Evolutionary conservation across 2,797 vertebrate species (phyloP), one percentile per base, ranked within the genome.

Genomic region (Catamblyrhynchus diadema): DNA sequence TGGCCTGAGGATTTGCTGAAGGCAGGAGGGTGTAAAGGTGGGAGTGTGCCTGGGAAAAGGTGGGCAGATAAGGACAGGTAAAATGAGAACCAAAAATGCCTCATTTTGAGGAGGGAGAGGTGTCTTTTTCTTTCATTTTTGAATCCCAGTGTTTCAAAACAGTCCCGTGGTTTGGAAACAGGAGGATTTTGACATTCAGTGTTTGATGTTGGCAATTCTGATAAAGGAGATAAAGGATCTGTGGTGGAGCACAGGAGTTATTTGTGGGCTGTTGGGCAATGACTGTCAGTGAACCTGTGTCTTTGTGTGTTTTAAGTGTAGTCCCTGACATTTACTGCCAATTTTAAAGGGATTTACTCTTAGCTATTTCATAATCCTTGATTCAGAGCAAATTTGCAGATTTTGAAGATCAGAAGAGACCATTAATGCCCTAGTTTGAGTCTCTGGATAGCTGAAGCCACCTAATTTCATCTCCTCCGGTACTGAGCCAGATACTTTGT

Each of bases 341-440:
- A 89, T 95, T 94, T 94, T 90, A 78, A 91, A 91, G 87, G 59
- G 69, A 87, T 96, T 96, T 95, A 12, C 51, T 85, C 51, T 54
- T 69, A 50, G 35, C 65, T 82, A 28, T 92, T 94, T 95, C 79
- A 41, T 87, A 92, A 93, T 78, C 74, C 79, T 27, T 27, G 21
- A 18, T 89, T 89, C 78, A 87, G 92, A 69, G 74, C 57, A 87
- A 80, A 92, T 85, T 57, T 92, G 79, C 72, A 92, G 86, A 91
- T 91, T 91, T 45, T 67, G 81, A 71, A 77, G 39, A 86, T 66
- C 67, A 80, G 78, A 80, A 89, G 83, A 80, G n/a, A 35, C 50
- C 8, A 24, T 71, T 71, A 80, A 81, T 35, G 33, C 66, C 33
- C 22, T 5, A 25, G 71, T 35, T 64, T 70, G 37, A 62, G 74